Conservation (phyloP, 2,888 invertebrate genomes). For the Aleiodes testaceus region DNA sequence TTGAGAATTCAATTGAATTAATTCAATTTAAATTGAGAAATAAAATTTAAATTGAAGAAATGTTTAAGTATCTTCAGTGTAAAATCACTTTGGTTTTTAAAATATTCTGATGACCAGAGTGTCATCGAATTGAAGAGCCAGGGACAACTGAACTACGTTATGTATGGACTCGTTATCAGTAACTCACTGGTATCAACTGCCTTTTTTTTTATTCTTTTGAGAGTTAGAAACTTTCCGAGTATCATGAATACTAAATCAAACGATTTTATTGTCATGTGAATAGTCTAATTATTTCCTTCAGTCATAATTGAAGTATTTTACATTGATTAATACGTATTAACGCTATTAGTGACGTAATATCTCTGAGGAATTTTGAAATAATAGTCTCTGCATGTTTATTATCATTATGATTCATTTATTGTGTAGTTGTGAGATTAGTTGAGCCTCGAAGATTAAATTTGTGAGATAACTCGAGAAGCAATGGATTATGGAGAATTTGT, state of each 20-base stretch:
- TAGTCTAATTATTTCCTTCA: not conserved
- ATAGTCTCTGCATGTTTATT: too few relatives aligned
- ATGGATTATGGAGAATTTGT: too few relatives aligned
- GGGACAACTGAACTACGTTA: not conserved
- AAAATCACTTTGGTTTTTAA: not conserved
- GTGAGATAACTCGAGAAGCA: too few relatives aligned
- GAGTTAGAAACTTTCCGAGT: constrained; percentile 9
- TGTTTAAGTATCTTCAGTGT: not conserved
- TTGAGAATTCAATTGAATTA: not conserved
- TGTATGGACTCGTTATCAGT: constrained; percentile 26
- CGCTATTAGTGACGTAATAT: too few relatives aligned
- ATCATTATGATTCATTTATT: too few relatives aligned
- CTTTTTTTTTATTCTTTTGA: not conserved
- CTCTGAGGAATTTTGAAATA: too few relatives aligned
- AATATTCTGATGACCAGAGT: constrained; percentile 6
- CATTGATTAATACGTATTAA: constrained; percentile 15
- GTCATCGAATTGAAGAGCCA: constrained; percentile 10
- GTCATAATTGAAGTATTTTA: not conserved
- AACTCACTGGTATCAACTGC: constrained; percentile 1
- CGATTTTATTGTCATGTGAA: not conserved
- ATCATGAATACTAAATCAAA: constrained; percentile 1
- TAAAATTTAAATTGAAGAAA: not conserved
- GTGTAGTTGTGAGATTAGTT: too few relatives aligned
- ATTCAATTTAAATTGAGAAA: not conserved
- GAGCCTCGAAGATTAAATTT: too few relatives aligned